Evolutionary conservation across 2,797 vertebrate genomes (phyloP).

Genomic region (Oophaga sylvatica): DNA sequence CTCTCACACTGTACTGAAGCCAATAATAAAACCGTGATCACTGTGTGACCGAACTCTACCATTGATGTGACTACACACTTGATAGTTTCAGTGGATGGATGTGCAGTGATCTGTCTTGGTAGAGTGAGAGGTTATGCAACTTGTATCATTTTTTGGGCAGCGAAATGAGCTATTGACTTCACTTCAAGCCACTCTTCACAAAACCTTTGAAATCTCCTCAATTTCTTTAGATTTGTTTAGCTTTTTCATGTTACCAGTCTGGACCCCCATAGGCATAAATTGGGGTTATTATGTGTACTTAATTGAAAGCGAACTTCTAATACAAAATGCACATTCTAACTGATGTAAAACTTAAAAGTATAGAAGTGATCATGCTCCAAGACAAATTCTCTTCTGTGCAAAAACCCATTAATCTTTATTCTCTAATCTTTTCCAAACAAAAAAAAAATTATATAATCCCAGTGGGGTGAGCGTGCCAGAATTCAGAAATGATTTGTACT

Average conservation of each 20-base stretch:
- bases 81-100: too few species aligned
- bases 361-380: neutral
- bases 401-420: slow-evolving; percentile 20
- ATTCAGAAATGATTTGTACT: slow-evolving; percentile 1
- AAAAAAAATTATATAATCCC: neutral
- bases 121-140: too few species aligned
- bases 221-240: neutral
- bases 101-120: too few species aligned
- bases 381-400: neutral
- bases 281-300: neutral
- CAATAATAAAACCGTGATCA: too few species aligned
- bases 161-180: too few species aligned
- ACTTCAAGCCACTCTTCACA: neutral
- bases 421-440: neutral
- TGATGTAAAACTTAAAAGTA: neutral
- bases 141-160: too few species aligned
- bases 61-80: too few species aligned
- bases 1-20: too few species aligned
- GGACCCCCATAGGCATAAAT: neutral
- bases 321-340: neutral
- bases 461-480: neutral
- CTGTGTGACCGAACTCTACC: too few species aligned
- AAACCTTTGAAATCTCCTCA: neutral
- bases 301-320: neutral
- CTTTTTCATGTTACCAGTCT: neutral